These are phyloP conservation scores for Lordiphosa mommai DNA, from an alignment of 1,140 invertebrate species.

Conservation along the genomic window DNA sequence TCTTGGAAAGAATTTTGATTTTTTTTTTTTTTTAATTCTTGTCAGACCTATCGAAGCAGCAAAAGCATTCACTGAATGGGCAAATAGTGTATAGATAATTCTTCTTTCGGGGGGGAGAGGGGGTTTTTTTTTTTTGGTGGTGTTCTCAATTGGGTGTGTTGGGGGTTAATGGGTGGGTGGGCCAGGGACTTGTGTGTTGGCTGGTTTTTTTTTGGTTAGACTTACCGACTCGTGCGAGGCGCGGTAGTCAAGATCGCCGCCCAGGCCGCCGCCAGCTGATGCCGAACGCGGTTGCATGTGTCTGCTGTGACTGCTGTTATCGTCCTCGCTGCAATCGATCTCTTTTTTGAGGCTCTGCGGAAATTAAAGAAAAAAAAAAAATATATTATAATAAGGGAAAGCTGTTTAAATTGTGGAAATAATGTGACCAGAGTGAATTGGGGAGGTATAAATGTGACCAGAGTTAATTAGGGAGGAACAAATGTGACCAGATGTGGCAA, in stretches of 20 bases:
- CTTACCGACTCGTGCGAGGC: constrained; percentile 91
- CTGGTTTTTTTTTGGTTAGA: constrained; percentile 51
- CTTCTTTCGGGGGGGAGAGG: background rate
- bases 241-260: constrained; percentile 88
- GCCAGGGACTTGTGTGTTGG: background rate
- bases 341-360: constrained; percentile 92
- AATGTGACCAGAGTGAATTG: too few species aligned
- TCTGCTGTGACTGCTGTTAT: constrained; percentile 82
- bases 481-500: too few species aligned
- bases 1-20: constrained; percentile 8
- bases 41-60: constrained; percentile 67
- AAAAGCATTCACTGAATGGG: constrained; percentile 73
- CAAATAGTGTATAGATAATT: background rate
- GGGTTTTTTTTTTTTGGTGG: constrained; percentile 1
- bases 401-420: too few species aligned
- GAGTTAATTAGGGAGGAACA: too few species aligned
- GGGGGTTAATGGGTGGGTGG: background rate
- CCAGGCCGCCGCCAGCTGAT: constrained; percentile 85
- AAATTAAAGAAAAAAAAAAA: background rate
- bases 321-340: constrained; percentile 88
- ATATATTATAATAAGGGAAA: too few species aligned
- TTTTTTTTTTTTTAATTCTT: constrained; percentile 4
- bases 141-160: background rate
- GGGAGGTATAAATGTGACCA: too few species aligned
- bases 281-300: constrained; percentile 81